A percentile compares a stretch with the other conserved stretches of the same genome.
These are phyloP conservation scores for Paraplagusia blochii DNA, from an alignment of 2,113 vertebrate species.

Conservation along the genomic window DNA sequence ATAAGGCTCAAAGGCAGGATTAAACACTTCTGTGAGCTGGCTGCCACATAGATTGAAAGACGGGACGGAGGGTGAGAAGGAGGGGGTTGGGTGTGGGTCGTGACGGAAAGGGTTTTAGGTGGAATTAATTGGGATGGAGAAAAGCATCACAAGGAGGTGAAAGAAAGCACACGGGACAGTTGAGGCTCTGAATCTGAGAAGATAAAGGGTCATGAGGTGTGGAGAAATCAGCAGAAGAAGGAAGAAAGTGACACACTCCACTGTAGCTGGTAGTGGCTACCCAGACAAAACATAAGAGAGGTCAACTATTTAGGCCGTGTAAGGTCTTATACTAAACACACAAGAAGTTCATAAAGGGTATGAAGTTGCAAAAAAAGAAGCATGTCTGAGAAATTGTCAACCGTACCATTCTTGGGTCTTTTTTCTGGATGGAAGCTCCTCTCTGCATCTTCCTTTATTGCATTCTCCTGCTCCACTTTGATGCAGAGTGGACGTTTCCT, in stretches of 20 bases:
- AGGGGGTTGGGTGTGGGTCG: constrained; percentile 1
- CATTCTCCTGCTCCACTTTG: constrained; percentile 71
- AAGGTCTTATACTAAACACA: too few relatives aligned
- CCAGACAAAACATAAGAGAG: too few relatives aligned
- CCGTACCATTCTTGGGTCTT: constrained; percentile 48
- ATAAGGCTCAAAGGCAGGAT: constrained; percentile 72
- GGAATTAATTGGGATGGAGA: constrained; percentile 57
- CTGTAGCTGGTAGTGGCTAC: too few relatives aligned
- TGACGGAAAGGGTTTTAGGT: constrained; percentile 47
- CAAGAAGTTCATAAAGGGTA: too few relatives aligned
- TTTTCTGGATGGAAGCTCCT: constrained; percentile 51
- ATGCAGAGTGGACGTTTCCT: constrained; percentile 80
- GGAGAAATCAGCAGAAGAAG: background rate
- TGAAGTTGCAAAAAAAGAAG: too few relatives aligned
- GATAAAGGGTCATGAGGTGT: constrained; percentile 11
- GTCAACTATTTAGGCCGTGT: too few relatives aligned
- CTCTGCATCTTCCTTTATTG: constrained; percentile 55
- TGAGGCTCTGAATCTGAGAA: constrained; percentile 4
- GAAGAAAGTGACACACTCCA: too few relatives aligned
- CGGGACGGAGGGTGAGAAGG: constrained; percentile 48
- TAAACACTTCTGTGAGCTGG: constrained; percentile 69
- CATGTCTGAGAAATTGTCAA: too few relatives aligned
- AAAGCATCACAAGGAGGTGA: constrained; percentile 26
- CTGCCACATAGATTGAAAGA: constrained; percentile 67
- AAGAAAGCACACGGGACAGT: constrained; percentile 22